Evolutionary conservation across 1,140 invertebrate species (phyloP), one percentile per base, ranked within the genome.

Genomic region (Epicauta chinensis): DNA sequence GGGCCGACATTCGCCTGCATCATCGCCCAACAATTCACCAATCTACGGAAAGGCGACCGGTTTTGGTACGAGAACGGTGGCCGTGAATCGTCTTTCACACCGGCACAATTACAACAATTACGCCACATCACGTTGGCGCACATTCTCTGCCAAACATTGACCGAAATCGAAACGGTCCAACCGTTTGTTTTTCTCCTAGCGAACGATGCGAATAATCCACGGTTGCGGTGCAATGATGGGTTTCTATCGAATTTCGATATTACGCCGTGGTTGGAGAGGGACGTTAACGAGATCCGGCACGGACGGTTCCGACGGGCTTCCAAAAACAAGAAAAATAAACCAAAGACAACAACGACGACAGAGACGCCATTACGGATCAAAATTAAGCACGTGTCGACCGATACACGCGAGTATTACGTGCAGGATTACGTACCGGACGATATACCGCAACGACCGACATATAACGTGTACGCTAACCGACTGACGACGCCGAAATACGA

Each of bases 1-100:
- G 95, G 95, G 0, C 94, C 95, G 0, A 97, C 93, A 0, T 94
- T 98, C 65, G 92, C 91, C 38, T 98, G 95, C 64, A 92, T 98
- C 48, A 89, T 98, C 12, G 93, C 88, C 0, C 88, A 93, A 60
- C 93, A 97, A 65, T 97, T 97, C 66, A 79, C 82, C 15, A 87
- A 91, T 63, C 69, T 93, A 0, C 80, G 90, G 3, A 86, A 86
- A 67, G 94, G 93, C 23, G 93, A 97, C 74, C 71, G 93, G 53
- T 97, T 96, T 70, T 97, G 93, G 91, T 89, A 90, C 63, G 90
- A 93, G 72, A 91, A 91, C 66, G 79, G 81, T 1, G 77, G 77
- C 7, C 76, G 81, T 16, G 80, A 83, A 47, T 87, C 78, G 16
- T 83, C 84, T 1, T 92, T 94, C 58, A 90, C 81, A 0, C 77